Evolutionary conservation across 2,797 vertebrate species (phyloP), one percentile per base, ranked within the genome.

Genomic region (Centropyge bicolor): DNA sequence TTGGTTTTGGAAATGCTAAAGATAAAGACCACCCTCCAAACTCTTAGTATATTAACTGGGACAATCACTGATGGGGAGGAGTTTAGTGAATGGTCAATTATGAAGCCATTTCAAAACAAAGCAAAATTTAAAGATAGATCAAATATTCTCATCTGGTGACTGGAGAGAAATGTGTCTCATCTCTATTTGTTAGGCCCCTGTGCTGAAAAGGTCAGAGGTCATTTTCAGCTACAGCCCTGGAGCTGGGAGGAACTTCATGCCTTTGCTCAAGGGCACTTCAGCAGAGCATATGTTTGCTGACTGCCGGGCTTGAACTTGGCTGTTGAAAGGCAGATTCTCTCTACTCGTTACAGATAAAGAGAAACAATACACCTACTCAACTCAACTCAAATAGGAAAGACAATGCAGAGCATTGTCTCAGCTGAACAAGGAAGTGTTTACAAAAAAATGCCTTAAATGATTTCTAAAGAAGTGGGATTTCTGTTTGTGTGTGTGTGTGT

Each of bases 161-260:
- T 16, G 17, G 27, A 43, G 38, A 43, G 1, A 77, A 69, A 74
- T 52, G 35, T 14, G 6, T 20, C 38, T 54, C 40, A 0, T 68
- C 54, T 45, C 16, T 70, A 13, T 75, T 77, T 57, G 27, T 45
- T 27, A 64, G 27, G 5, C 11, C n/a, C 9, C 63, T 54, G 48
- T 69, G 56, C 57, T 64, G 51, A 77, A 61, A 38, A 70, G 81
- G 71, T 89, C 80, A 80, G 17, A 70, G 84, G 71, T 87, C 66
- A 66, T 45, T 27, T 31, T 43, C 55, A 79, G 36, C 51, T 41
- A 20, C 56, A 62, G 68, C 77, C 72, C 61, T 60, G 49, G 14
- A 76, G 66, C 52, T 16, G n/a, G n/a, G 0, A 62, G 41, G 45
- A 74, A 57, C 62, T 71, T n/a, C 19, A 45, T 68, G 76, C 51